phyloP scores from a whole-genome alignment of 1,140 invertebrate species.

The Akabosia matsudoensis region DNA sequence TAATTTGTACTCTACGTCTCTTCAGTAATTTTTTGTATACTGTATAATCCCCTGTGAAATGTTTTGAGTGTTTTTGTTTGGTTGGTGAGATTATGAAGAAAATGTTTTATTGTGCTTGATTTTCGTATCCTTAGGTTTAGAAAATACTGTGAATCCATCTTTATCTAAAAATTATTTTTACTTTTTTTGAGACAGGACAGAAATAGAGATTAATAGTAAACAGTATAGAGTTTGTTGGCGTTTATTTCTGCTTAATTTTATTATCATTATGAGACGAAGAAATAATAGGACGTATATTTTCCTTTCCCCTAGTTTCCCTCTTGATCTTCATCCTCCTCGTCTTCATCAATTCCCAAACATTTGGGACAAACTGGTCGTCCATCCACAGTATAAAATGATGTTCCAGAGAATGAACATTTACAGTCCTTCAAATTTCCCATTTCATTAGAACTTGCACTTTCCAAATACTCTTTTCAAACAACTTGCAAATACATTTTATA shows the following conservation, averaged over 20 bases:
- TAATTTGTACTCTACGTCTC: neutral
- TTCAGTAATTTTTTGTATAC: no score
- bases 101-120: conserved; percentile 1
- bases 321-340: conserved; percentile 70
- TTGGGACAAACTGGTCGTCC: conserved; percentile 82
- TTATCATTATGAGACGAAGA: neutral
- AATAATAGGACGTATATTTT: neutral
- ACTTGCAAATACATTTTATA: neutral
- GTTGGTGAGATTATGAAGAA: neutral
- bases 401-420: conserved; percentile 82
- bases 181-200: neutral
- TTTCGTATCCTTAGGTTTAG: conserved; percentile 9
- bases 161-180: neutral
- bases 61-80: neutral
- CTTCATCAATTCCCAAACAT: conserved; percentile 71
- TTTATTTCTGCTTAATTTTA: neutral
- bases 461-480: neutral
- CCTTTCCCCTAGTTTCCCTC: conserved; percentile 53
- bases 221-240: neutral
- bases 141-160: conserved; percentile 18
- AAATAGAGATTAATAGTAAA: neutral
- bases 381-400: conserved; percentile 93
- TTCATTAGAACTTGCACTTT: conserved; percentile 7
- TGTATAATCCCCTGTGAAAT: no score
- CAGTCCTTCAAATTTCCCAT: conserved; percentile 54